These are phyloP conservation scores for Frankliniella fusca DNA, from an alignment of 2,888 invertebrate genomes.

Conservation along the genomic window DNA sequence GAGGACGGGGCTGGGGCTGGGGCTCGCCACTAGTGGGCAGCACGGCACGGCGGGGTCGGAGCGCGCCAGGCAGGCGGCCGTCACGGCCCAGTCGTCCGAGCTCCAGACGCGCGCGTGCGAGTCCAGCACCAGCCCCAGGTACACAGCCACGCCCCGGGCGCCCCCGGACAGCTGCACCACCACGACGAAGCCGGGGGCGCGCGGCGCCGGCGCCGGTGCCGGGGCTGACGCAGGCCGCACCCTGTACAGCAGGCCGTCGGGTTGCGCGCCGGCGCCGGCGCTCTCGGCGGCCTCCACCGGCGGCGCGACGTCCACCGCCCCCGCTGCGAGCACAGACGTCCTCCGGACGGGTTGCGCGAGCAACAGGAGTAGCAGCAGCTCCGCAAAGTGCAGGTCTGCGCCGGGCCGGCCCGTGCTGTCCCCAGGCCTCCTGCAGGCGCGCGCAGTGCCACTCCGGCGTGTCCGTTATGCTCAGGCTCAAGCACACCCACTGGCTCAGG, in stretches of 20 bases:
- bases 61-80: not conserved
- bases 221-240: not conserved
- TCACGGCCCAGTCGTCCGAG: constrained; percentile 10
- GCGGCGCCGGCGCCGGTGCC: too few species aligned
- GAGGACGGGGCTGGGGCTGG: not conserved
- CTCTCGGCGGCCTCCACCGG: not conserved
- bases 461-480: not conserved
- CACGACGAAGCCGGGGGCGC: not conserved
- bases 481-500: not conserved
- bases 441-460: not conserved
- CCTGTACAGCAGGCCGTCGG: not conserved
- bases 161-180: not conserved
- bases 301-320: not conserved
- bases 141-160: not conserved
- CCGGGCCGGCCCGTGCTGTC: not conserved
- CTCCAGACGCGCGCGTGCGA: not conserved
- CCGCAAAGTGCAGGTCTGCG: not conserved
- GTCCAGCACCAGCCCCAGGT: constrained; percentile 5
- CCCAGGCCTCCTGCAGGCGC: constrained; percentile 1
- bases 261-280: not conserved
- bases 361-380: not conserved
- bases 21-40: too few species aligned
- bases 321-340: not conserved
- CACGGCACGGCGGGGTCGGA: not conserved
- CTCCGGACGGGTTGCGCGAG: not conserved